Conservation (phyloP, 1,140 invertebrate genomes). For the Brachystomella parvula region DNA sequence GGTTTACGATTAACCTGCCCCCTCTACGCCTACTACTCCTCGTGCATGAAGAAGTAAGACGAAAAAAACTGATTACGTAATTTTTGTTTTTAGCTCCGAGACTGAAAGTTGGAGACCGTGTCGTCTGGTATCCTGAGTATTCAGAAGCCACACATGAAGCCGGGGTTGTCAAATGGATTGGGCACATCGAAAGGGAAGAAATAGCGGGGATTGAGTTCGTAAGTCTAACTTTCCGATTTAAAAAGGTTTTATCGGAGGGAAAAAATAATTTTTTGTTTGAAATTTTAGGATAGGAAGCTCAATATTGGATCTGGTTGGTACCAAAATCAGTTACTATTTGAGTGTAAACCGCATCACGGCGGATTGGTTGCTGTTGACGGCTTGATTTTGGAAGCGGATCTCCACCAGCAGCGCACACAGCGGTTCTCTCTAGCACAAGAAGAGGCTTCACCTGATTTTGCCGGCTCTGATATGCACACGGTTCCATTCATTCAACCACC, state of each 20-base stretch:
- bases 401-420: constrained; percentile 7
- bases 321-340: constrained; percentile 47
- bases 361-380: constrained; percentile 51
- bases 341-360: constrained; percentile 49
- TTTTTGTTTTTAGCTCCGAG: background rate
- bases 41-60: background rate
- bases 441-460: background rate
- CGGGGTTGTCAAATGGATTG: constrained; percentile 51
- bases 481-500: constrained; percentile 26
- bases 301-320: constrained; percentile 39
- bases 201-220: constrained; percentile 53
- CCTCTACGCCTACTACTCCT: background rate
- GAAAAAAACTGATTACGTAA: background rate
- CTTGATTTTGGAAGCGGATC: constrained; percentile 48
- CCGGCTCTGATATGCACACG: constrained; percentile 15
- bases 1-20: background rate
- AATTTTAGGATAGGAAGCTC: constrained; percentile 39
- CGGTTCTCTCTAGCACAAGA: background rate
- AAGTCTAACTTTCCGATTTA: constrained; percentile 39
- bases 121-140: constrained; percentile 50
- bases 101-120: constrained; percentile 45
- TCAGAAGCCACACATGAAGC: constrained; percentile 23
- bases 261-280: constrained; percentile 10
- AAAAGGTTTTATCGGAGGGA: background rate
- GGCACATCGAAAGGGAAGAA: constrained; percentile 39